These are phyloP conservation scores for Mactra quadrangularis DNA, from an alignment of 1,140 invertebrate species.

Conservation along the genomic window DNA sequence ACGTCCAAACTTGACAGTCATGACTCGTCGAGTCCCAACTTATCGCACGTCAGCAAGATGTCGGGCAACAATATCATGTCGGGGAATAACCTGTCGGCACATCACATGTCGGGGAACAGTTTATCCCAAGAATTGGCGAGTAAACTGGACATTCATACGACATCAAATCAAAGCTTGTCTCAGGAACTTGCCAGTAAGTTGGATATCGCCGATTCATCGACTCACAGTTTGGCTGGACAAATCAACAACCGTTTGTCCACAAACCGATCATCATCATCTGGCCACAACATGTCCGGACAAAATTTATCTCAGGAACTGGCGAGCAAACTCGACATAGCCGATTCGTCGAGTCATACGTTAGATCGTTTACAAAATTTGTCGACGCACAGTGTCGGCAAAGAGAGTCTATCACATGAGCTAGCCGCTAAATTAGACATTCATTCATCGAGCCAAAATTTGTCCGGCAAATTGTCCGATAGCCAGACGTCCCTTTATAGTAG, in stretches of 20 bases:
- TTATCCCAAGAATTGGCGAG: slow-evolving; percentile 5
- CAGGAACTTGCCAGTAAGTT: background rate
- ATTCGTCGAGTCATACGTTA: no score
- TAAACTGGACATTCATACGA: background rate
- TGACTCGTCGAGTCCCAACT: no score
- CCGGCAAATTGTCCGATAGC: slow-evolving; percentile 30
- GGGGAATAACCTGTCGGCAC: background rate
- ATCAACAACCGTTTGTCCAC: no score
- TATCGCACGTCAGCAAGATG: no score
- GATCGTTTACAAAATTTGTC: no score
- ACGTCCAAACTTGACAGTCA: no score
- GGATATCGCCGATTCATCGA: no score
- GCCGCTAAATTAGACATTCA: no score
- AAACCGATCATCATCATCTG: background rate
- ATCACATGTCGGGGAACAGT: background rate
- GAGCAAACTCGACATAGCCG: no score
- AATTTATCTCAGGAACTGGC: slow-evolving; percentile 22
- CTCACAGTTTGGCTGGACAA: no score
- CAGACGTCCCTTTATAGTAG: slow-evolving; percentile 27
- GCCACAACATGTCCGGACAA: slow-evolving; percentile 17
- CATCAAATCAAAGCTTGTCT: slow-evolving; percentile 31
- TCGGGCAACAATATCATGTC: slow-evolving; percentile 10
- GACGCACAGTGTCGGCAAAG: slow-evolving; percentile 3
- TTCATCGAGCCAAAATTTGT: background rate
- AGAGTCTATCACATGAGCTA: slow-evolving; percentile 24